Evolutionary conservation across 2,113 vertebrate species (phyloP).

Genomic region (Burhinus oedicnemus): DNA sequence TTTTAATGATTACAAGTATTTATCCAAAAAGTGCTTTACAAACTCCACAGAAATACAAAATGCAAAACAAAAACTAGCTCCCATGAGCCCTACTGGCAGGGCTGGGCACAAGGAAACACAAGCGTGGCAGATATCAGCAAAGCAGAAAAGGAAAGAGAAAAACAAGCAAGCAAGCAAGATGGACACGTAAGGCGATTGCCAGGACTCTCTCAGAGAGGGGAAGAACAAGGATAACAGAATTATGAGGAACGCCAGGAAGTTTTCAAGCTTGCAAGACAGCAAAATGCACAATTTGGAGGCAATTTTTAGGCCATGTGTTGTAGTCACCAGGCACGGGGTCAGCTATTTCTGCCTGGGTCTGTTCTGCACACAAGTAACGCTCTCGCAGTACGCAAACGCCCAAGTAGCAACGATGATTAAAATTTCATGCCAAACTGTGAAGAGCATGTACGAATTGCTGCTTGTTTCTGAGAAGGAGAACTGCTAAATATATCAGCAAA

Average conservation of each 20-base stretch:
- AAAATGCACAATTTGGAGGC: constrained; percentile 4
- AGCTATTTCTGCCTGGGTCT: constrained; percentile 41
- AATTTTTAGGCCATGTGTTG: constrained; percentile 24
- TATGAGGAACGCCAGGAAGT: not conserved
- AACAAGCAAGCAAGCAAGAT: not conserved
- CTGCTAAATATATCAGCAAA: not conserved
- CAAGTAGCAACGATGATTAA: constrained; percentile 52
- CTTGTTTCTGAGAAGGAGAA: constrained; percentile 26
- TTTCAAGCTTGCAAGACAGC: not conserved
- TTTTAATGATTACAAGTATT: not conserved
- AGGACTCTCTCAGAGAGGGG: not conserved
- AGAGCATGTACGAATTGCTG: not conserved
- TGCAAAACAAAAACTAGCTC: not conserved
- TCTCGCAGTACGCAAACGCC: not conserved
- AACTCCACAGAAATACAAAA: not conserved
- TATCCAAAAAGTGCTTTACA: not conserved
- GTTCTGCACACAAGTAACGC: not conserved
- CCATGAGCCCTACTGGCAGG: not conserved
- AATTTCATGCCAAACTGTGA: constrained; percentile 57
- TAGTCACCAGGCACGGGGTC: not conserved
- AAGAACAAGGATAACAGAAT: not conserved
- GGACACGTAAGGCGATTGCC: not conserved
- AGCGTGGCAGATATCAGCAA: not conserved
- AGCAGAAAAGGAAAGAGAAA: not conserved
- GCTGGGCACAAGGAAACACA: not conserved